A percentile compares a stretch with the other conserved stretches of the same genome.
These are phyloP conservation scores for Guaruba guarouba DNA, from an alignment of 2,113 vertebrate genomes.

Conservation along the genomic window DNA sequence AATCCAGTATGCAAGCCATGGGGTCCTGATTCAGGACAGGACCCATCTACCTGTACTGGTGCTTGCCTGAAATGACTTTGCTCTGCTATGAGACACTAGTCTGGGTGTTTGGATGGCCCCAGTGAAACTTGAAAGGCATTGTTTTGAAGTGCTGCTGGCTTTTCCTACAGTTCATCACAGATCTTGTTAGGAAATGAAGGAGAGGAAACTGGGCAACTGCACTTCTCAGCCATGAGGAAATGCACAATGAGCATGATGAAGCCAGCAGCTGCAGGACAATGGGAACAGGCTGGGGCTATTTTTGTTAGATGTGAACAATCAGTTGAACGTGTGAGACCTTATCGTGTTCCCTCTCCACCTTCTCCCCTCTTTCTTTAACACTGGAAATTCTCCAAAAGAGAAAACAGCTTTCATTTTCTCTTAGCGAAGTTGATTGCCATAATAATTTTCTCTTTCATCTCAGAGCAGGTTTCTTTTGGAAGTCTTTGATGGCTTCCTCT, in stretches of 20 bases:
- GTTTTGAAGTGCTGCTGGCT: conserved; percentile 16
- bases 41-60: background rate
- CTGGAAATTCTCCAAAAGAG: conserved; percentile 62
- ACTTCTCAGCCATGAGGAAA: conserved; percentile 63
- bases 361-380: conserved; percentile 31
- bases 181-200: conserved; percentile 67
- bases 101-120: background rate
- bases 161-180: conserved; percentile 53
- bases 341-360: conserved; percentile 25
- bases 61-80: background rate
- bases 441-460: conserved; percentile 66
- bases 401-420: conserved; percentile 64
- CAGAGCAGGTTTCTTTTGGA: conserved; percentile 52
- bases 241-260: conserved; percentile 38
- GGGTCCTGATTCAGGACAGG: background rate
- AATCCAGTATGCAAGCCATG: background rate
- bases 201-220: conserved; percentile 63
- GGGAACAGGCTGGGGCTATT: conserved; percentile 61
- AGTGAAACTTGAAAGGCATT: background rate
- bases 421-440: conserved; percentile 53
- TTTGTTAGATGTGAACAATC: conserved; percentile 72
- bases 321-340: conserved; percentile 50
- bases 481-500: conserved; percentile 51
- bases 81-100: background rate
- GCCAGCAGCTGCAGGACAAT: conserved; percentile 74